Conservation (phyloP, 2,888 invertebrate species). For the Hedya salicella region DNA sequence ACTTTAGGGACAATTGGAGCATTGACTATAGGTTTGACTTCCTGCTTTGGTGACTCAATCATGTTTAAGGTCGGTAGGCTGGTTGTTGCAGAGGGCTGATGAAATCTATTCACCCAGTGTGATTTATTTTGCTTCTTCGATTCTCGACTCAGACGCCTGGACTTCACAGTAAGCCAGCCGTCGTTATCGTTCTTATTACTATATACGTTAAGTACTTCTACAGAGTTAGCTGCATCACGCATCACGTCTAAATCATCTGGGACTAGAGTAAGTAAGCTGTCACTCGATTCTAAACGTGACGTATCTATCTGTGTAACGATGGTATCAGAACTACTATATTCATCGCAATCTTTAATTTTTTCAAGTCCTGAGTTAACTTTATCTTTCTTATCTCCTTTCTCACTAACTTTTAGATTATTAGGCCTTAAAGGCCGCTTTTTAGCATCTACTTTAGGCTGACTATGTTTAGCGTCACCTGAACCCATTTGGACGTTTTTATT, state of each 20-base stretch:
- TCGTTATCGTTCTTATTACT: slow-evolving; percentile 81
- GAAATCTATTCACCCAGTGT: slow-evolving; percentile 90
- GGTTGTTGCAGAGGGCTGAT: slow-evolving; percentile 93
- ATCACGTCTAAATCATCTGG: slow-evolving; percentile 67
- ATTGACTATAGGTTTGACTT: slow-evolving; percentile 61
- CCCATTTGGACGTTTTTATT: slow-evolving; percentile 62
- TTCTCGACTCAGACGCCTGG: slow-evolving; percentile 86
- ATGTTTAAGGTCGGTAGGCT: slow-evolving; percentile 90
- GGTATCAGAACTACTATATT: slow-evolving; percentile 85
- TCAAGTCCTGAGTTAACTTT: slow-evolving; percentile 59
- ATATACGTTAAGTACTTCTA: slow-evolving; percentile 80
- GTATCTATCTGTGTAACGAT: slow-evolving; percentile 77
- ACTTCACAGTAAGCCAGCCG: slow-evolving; percentile 96
- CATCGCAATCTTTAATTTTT: slow-evolving; percentile 69
- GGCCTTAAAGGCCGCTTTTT: slow-evolving; percentile 70
- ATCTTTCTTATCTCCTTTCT: slow-evolving; percentile 66
- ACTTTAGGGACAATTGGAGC: slow-evolving; percentile 53
- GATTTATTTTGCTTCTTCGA: slow-evolving; percentile 86
- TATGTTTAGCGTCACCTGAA: slow-evolving; percentile 67
- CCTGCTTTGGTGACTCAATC: slow-evolving; percentile 80
- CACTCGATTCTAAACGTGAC: slow-evolving; percentile 79
- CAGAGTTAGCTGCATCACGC: slow-evolving; percentile 70
- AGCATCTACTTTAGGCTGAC: slow-evolving; percentile 59
- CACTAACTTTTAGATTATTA: slow-evolving; percentile 66
- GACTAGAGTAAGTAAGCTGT: slow-evolving; percentile 79